phyloP scores from a whole-genome alignment of 2,888 invertebrate genomes.

The Spilarctia lutea region DNA sequence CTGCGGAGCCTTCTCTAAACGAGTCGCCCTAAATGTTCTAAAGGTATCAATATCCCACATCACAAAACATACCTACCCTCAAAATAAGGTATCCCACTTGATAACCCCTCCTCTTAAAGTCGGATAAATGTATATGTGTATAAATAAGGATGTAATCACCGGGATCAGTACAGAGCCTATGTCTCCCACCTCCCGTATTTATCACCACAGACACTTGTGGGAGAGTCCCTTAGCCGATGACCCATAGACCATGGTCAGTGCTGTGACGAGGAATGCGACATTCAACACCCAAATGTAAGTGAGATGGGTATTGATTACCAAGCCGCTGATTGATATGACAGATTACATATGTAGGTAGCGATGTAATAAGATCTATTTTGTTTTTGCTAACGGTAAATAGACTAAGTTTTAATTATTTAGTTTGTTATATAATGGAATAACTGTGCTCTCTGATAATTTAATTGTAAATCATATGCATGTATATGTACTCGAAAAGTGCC shows the following conservation, averaged over 20 bases:
- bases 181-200: constrained; percentile 31
- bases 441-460: not conserved
- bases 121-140: not conserved
- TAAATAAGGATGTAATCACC: constrained; percentile 18
- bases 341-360: constrained; percentile 22
- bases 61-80: too few species aligned
- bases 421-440: not conserved
- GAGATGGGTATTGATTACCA: constrained; percentile 33
- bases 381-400: not conserved
- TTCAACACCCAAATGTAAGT: constrained; percentile 24
- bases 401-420: not conserved
- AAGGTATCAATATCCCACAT: too few species aligned
- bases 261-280: constrained; percentile 46
- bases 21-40: too few species aligned
- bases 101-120: not conserved
- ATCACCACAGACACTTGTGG: constrained; percentile 41
- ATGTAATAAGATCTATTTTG: constrained; percentile 18
- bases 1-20: too few species aligned
- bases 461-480: not conserved
- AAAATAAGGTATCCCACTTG: too few species aligned
- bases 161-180: constrained; percentile 16
- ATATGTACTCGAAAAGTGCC: too few species aligned
- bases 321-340: constrained; percentile 26
- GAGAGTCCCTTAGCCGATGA: constrained; percentile 30
- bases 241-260: constrained; percentile 30